Evolutionary conservation across 2,888 invertebrate genomes (phyloP), one percentile per base, ranked within the genome.

Genomic region (Drosophila suboccidentalis): DNA sequence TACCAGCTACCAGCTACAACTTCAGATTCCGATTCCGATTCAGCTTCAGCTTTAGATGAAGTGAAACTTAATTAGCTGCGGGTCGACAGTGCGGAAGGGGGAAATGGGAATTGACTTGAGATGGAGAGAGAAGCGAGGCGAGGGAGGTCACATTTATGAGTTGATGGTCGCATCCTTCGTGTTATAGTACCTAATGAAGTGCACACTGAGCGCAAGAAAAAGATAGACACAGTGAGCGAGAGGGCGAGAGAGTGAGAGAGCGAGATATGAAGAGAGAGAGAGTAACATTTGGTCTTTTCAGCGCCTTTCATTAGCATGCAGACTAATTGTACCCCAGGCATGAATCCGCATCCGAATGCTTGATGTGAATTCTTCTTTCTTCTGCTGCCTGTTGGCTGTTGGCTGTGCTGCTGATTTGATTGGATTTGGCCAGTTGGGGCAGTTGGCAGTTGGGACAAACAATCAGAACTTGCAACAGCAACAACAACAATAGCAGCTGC

Each of bases 261-360:
- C n/a, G 17, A 9, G 15, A 32, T 4, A 3, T n/a, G 5, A 34
- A 5, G 8, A 32, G 15, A 39, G 15, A 39, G 62, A 22, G 62
- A 22, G 22, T 39, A 61, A 57, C 66, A 68, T 54, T 58, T 67
- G 57, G 64, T 50, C 73, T 53, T 63, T 55, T 47, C 66, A 63
- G 65, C 63, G 65, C 68, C 82, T 87, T 87, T 84, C 87, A 83
- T 83, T 82, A 87, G 83, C 87, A 82, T 78, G 78, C 72, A 54
- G 63, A 80, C 88, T 84, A 84, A 84, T 84, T 84, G 83, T 82
- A 54, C 57, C 54, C 60, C 46, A 51, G 32, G 44, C 53, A 34
- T 19, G 10, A 43, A 34, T n/a, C 8, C 43, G 38, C 26, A 13
- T 19, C 15, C 29, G 26, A 39, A 39, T 29, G 26, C 29, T 29